These are phyloP conservation scores for Odontophorus gujanensis DNA, from an alignment of 2,113 vertebrate species.

Conservation along the genomic window DNA sequence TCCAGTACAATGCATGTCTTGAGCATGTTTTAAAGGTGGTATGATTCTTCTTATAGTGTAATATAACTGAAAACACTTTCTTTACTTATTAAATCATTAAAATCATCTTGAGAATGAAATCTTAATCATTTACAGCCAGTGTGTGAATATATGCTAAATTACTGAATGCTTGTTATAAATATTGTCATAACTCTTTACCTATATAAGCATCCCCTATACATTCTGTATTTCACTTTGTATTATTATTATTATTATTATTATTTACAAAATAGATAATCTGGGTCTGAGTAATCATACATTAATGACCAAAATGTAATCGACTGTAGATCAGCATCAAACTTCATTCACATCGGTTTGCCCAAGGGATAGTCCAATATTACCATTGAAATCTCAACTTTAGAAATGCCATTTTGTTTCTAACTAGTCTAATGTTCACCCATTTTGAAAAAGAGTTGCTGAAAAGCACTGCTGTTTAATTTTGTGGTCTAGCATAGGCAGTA, in stretches of 20 bases:
- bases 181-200: not conserved
- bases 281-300: not conserved
- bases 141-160: not conserved
- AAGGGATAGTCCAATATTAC: not conserved
- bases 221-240: too few species aligned
- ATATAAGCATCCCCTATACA: rapidly evolving
- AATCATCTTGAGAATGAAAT: rapidly evolving
- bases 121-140: not conserved
- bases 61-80: not conserved
- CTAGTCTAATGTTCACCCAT: not conserved
- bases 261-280: not conserved
- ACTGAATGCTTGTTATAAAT: not conserved
- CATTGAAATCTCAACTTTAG: not conserved
- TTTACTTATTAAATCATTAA: not conserved
- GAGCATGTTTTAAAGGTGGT: not conserved
- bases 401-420: not conserved
- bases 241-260: too few species aligned
- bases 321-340: not conserved
- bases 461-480: not conserved
- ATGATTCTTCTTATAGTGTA: not conserved
- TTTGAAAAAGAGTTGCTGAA: not conserved
- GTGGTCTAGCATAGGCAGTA: not conserved
- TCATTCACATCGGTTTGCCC: not conserved
- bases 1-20: not conserved
- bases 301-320: not conserved